These are phyloP conservation scores for Coregonus suidteri DNA, from an alignment of 2,797 vertebrate genomes.

Conservation along the genomic window DNA sequence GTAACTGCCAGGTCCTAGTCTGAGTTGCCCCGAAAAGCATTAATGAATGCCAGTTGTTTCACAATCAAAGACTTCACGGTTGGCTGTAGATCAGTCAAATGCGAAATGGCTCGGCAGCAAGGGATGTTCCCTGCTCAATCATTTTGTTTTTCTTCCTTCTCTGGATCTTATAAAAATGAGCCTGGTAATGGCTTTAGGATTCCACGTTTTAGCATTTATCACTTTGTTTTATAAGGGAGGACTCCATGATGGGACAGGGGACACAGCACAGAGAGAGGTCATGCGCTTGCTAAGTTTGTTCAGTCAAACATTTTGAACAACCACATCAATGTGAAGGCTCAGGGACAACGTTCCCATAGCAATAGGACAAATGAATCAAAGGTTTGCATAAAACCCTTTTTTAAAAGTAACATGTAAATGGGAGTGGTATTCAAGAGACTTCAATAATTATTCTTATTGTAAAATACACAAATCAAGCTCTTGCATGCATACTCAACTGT, in stretches of 20 bases:
- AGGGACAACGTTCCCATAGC: background rate
- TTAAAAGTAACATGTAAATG: background rate
- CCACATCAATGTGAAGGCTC: background rate
- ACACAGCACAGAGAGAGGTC: slow-evolving; percentile 13
- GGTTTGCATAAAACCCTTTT: background rate
- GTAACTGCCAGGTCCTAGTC: slow-evolving; percentile 47
- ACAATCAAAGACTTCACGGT: slow-evolving; percentile 68
- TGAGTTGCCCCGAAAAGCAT: slow-evolving; percentile 38
- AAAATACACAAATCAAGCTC: background rate
- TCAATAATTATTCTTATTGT: background rate
- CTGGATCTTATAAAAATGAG: slow-evolving; percentile 33
- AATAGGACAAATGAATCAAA: background rate
- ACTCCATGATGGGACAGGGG: slow-evolving; percentile 9
- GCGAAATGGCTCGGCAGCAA: slow-evolving; percentile 32
- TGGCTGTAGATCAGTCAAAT: slow-evolving; percentile 57
- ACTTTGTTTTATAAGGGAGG: slow-evolving; percentile 33
- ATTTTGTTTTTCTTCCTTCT: slow-evolving; percentile 30
- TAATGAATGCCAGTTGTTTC: slow-evolving; percentile 80
- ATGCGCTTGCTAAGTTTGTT: background rate
- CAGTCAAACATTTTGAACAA: slow-evolving; percentile 20
- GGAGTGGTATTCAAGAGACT: background rate
- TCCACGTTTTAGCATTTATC: slow-evolving; percentile 39
- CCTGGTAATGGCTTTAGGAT: slow-evolving; percentile 12
- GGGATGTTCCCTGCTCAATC: slow-evolving; percentile 50
- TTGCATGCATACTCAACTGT: background rate